Evolutionary conservation across 2,888 invertebrate genomes (phyloP).

Genomic region (Stenodema calcarata): DNA sequence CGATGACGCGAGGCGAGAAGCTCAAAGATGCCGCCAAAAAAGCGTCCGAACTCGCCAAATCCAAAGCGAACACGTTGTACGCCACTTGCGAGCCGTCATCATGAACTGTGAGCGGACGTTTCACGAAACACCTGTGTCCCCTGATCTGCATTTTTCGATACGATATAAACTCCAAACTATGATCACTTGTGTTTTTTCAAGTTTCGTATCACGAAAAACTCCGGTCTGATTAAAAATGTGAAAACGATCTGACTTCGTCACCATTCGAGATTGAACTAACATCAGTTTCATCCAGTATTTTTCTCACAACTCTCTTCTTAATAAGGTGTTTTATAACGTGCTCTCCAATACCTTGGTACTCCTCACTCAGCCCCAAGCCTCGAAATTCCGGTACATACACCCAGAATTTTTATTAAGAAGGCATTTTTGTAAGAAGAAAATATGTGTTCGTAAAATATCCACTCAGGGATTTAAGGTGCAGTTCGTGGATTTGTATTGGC

Average conservation of each 20-base stretch:
- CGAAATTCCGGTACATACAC: too few relatives aligned
- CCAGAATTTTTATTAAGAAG: too few relatives aligned
- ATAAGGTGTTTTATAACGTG: too few relatives aligned
- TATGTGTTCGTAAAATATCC: background rate
- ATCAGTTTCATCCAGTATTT: too few relatives aligned
- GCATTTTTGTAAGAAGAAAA: too few relatives aligned
- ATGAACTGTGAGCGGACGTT: background rate
- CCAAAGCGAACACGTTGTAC: conserved; percentile 62
- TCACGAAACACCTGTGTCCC: background rate
- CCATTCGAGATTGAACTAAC: background rate
- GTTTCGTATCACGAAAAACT: background rate
- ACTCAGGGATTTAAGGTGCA: background rate
- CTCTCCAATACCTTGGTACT: too few relatives aligned
- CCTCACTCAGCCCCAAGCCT: too few relatives aligned
- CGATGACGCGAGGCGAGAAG: conserved; percentile 63
- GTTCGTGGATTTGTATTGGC: too few relatives aligned
- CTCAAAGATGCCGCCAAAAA: conserved; percentile 81
- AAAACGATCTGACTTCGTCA: background rate
- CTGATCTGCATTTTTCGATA: background rate
- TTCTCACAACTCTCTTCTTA: too few relatives aligned
- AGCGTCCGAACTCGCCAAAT: conserved; percentile 79
- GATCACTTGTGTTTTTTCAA: background rate
- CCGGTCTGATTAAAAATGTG: background rate
- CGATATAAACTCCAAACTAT: background rate
- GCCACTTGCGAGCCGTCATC: conserved; percentile 54